Conservation (phyloP, 2,797 vertebrate genomes). For the Acropternis orthonyx region DNA sequence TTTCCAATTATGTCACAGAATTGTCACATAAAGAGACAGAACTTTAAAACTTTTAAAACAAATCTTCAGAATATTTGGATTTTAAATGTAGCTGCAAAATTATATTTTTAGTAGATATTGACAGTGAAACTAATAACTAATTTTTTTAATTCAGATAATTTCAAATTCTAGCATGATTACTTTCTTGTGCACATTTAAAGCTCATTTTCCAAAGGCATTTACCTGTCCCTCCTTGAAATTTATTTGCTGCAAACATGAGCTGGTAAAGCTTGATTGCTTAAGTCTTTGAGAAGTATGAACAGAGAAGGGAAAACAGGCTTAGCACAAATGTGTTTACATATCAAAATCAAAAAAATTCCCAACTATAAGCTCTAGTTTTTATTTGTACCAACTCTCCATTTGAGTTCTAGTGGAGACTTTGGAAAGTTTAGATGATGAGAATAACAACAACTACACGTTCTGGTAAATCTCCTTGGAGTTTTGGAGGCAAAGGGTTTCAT, state of each 20-base stretch:
- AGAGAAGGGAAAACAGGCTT: background rate
- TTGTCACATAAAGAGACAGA: background rate
- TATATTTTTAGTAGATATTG: background rate
- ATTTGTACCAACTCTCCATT: background rate
- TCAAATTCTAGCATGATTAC: background rate
- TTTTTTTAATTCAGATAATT: background rate
- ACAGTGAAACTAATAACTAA: background rate
- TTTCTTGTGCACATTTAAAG: background rate
- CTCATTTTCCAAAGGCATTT: background rate
- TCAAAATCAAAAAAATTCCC: background rate
- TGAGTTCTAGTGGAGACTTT: background rate
- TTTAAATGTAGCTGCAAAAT: background rate
- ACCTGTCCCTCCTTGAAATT: background rate
- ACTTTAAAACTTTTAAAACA: background rate
- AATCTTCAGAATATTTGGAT: background rate
- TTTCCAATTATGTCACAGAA: background rate
- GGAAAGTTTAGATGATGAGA: background rate
- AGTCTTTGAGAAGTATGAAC: background rate
- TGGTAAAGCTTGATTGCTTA: background rate
- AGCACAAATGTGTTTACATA: background rate
- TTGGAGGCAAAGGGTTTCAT: background rate
- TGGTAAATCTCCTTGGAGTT: background rate
- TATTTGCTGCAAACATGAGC: background rate
- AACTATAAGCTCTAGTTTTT: background rate
- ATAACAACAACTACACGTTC: background rate